Conservation (phyloP, 2,888 invertebrate species). For the Leucophenga maculata region DNA sequence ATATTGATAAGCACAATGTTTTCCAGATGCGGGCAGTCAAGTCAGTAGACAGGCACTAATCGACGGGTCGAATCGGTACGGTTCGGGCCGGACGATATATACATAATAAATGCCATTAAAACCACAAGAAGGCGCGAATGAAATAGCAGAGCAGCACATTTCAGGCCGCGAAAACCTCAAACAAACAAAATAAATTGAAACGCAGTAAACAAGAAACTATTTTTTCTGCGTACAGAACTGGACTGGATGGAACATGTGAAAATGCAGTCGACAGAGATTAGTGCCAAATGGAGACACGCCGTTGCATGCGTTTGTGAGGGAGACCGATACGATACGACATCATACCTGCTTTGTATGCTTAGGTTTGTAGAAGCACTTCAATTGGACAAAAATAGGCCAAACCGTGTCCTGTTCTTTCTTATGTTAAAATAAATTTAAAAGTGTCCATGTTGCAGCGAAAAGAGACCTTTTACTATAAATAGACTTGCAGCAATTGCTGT, state of each 20-base stretch:
- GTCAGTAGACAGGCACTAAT: not conserved
- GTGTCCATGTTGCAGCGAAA: too few relatives aligned
- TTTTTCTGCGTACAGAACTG: not conserved
- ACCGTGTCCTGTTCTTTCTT: too few relatives aligned
- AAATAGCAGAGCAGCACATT: not conserved
- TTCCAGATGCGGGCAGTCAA: too few relatives aligned
- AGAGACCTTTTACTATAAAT: too few relatives aligned
- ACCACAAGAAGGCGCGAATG: too few relatives aligned
- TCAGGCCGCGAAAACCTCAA: conserved; percentile 19
- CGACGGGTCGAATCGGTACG: not conserved
- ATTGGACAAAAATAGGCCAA: too few relatives aligned
- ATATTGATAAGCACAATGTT: conserved; percentile 49
- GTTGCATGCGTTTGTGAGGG: conserved; percentile 6
- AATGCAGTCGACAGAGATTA: conserved; percentile 47
- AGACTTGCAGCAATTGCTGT: too few relatives aligned
- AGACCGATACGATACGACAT: not conserved
- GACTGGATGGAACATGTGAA: conserved; percentile 48
- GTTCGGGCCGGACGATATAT: not conserved
- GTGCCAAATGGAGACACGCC: conserved; percentile 5
- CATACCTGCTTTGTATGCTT: too few relatives aligned
- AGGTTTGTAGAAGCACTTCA: too few relatives aligned
- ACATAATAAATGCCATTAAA: too few relatives aligned
- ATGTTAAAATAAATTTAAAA: too few relatives aligned
- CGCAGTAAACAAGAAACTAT: conserved; percentile 46
- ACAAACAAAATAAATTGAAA: conserved; percentile 17